A percentile compares a stretch with the other conserved stretches of the same genome.
phyloP scores from a whole-genome alignment of 1,140 invertebrate species.

The Calosoma granatense region DNA sequence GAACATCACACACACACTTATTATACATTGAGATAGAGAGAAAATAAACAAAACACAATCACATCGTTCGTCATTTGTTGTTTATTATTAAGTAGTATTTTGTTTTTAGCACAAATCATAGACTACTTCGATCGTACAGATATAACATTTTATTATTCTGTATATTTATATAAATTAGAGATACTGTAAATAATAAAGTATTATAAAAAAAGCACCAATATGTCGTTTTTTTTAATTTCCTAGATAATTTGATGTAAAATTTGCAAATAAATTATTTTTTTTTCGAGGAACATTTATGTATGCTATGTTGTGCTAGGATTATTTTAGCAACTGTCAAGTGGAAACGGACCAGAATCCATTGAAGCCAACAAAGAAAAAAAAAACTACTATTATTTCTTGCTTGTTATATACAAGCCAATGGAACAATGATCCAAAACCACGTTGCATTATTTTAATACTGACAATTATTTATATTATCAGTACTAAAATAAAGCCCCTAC shows the following conservation, averaged over 20 bases:
- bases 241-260: background rate
- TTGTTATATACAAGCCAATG: slow-evolving; percentile 5
- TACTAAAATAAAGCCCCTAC: background rate
- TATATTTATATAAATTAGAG: background rate
- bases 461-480: background rate
- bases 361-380: background rate
- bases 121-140: background rate
- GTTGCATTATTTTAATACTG: background rate
- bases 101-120: background rate
- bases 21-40: too few relatives aligned
- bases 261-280: background rate
- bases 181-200: background rate
- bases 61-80: too few relatives aligned
- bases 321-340: background rate
- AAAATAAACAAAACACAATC: background rate
- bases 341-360: slow-evolving; percentile 1
- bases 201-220: background rate
- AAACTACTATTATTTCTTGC: too few relatives aligned
- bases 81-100: too few relatives aligned
- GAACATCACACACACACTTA: too few relatives aligned
- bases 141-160: background rate
- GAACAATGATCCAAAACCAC: slow-evolving; percentile 6
- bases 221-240: background rate
- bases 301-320: background rate
- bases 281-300: background rate